Base-by-base conservation (phyloP, 2,888 invertebrate species). In the Hydroisotoma schaefferi region DNA sequence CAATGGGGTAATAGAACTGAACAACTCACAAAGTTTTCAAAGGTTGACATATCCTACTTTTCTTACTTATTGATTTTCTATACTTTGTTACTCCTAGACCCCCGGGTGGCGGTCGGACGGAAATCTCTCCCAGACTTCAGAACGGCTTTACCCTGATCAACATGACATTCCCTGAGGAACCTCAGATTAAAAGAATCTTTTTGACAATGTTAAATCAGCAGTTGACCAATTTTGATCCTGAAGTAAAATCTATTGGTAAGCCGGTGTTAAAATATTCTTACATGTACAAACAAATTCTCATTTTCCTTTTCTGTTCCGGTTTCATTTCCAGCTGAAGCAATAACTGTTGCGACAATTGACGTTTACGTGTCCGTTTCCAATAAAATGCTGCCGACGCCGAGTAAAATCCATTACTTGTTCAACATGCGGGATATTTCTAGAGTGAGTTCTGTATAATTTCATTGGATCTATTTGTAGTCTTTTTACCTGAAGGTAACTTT, bases 371-470 rank as follows among this genome's bases (percentile, higher is more conserved):
- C 82, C 67, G 86, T 91, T 0, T 82, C 82, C 1, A 78, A 76
- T 0, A 87, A 86, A 74, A 85, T 94, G 80, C 77, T 93, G 43
- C 93, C 94, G 0, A 93, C 92, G 0, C 93, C 93, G 0, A 83
- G 86, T 61, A 94, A 92, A 77, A 90, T 88, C 76, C 93, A 94
- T 77, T 94, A 94, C 73, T 79, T 92, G 37, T 94, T 93, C 78
- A 93, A 92, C 77, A 77, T 94, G 73, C 79, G 92, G 69, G 93
- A 93, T 74, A 90, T 94, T 68, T 91, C 91, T 1, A 89, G 85
- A 80, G 85, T 92, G 20, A 33, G 33, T 10, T n/a, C n/a, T n/a
- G n/a, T 10, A 33, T 33, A 10, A 33, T 33, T 33, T 10, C 15
- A 6, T 33, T 71, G 63, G 52, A 33, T 6, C 6, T 33, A 33